These are phyloP conservation scores for Xenotilapia longispinis DNA, from an alignment of 2,113 vertebrate species.

Conservation along the genomic window DNA sequence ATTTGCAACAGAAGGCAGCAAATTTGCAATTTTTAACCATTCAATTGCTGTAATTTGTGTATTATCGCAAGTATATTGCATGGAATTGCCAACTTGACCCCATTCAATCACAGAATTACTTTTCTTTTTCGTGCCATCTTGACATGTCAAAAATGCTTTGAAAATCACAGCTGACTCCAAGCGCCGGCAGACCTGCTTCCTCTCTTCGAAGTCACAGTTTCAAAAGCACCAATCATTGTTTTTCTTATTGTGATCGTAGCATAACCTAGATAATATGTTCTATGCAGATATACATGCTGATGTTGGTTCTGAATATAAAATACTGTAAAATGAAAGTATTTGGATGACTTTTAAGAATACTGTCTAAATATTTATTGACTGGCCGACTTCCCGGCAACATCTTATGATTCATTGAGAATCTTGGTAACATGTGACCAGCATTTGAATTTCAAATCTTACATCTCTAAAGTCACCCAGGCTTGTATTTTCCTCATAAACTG, in stretches of 20 bases:
- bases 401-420: not conserved
- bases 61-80: not conserved
- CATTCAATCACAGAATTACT: not conserved
- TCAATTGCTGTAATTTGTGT: not conserved
- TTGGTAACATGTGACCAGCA: not conserved
- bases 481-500: not conserved
- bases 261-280: not conserved
- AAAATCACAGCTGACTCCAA: not conserved
- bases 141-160: not conserved
- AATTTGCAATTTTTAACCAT: not conserved
- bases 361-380: not conserved
- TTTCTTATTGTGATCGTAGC: not conserved
- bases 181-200: not conserved
- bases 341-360: not conserved
- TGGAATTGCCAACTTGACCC: not conserved
- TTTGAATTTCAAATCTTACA: not conserved
- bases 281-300: not conserved
- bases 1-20: not conserved
- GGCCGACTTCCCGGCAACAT: not conserved
- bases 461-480: not conserved
- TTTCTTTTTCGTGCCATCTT: not conserved
- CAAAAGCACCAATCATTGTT: not conserved
- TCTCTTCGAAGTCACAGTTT: not conserved
- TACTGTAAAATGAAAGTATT: not conserved
- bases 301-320: not conserved